Conservation (phyloP, 2,888 invertebrate genomes). For the Rhabditoides inermis region DNA sequence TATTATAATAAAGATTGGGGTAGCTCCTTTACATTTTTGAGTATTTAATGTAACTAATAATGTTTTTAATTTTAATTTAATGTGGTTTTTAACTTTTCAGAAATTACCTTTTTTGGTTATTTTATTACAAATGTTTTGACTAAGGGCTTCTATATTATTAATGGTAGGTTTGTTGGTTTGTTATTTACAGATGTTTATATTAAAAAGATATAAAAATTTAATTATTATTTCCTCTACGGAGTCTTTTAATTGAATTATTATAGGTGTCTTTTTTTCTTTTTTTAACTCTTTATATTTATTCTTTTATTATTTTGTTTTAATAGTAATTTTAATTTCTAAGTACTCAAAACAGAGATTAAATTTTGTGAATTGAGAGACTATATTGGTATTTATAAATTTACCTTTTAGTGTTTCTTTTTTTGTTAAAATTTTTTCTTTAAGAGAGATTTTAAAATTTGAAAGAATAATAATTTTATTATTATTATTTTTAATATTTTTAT, state of each 20-base stretch:
- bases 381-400: conserved; percentile 27
- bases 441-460: conserved; percentile 20
- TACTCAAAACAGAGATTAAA: conserved; percentile 15
- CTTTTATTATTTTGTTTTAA: conserved; percentile 30
- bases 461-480: conserved; percentile 21
- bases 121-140: conserved; percentile 23
- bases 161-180: conserved; percentile 24
- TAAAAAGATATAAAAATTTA: conserved; percentile 27
- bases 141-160: conserved; percentile 16
- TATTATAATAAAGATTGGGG: conserved; percentile 25
- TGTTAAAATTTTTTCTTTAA: conserved; percentile 29
- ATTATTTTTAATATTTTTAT: conserved; percentile 22
- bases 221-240: conserved; percentile 29
- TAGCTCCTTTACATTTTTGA: conserved; percentile 29
- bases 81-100: conserved; percentile 35
- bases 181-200: conserved; percentile 28
- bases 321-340: conserved; percentile 22
- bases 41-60: conserved; percentile 25
- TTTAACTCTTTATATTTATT: conserved; percentile 24
- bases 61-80: conserved; percentile 20
- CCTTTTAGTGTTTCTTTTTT: conserved; percentile 29
- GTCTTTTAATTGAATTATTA: conserved; percentile 53
- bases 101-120: conserved; percentile 64
- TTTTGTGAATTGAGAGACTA: conserved; percentile 23
- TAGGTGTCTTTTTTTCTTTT: conserved; percentile 22